Base-by-base conservation (phyloP, 2,888 invertebrate species). In the Cantharis rufa region DNA sequence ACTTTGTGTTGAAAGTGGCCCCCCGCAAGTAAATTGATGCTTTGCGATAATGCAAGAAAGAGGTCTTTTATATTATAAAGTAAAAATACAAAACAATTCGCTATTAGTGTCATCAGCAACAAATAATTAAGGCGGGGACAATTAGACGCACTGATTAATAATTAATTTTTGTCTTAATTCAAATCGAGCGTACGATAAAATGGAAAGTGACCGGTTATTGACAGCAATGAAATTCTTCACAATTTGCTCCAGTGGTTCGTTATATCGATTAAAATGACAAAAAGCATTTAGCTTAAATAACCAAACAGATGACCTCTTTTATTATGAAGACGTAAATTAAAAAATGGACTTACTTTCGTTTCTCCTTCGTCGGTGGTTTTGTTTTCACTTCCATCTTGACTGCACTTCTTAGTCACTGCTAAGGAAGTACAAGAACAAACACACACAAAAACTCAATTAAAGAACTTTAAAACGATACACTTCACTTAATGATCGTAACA, bases 331-430 rank as follows among this genome's bases (percentile, higher is more conserved):
- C 13, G 24, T 21, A 11, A 21, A 24, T 66, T 66, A 66, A 21
- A 66, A 66, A 21, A 13, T 21, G 7, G 2, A 86, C 86, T 91
- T 88, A 94, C 94, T 93, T 92, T 88, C 93, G 91, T 89, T 93
- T 94, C 86, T 93, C 93, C 89, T 92, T 93, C 81, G 91, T 84
- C 27, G 84, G 82, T 77, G 83, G 79, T 82, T 87, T 87, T 77
- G 81, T 74, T 83, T 87, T 87, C 66, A 79, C 84, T 81, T 87
- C 87, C 87, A 88, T 88, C 79, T 73, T 80, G 78, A 74, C 78
- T 84, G 84, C 85, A 86, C 87, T 86, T 87, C 87, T 88, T 87
- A 87, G 87, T 78, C 87, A 87, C 87, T 87, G 87, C 87, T 85
- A 87, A 87, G 87, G 87, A 87, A 86, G 86, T 84, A 86, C 86